Percentiles rank a stretch among this genome's conserved stretches.
These are phyloP conservation scores for Grapholita molesta DNA, from an alignment of 1,140 invertebrate genomes.

Conservation along the genomic window DNA sequence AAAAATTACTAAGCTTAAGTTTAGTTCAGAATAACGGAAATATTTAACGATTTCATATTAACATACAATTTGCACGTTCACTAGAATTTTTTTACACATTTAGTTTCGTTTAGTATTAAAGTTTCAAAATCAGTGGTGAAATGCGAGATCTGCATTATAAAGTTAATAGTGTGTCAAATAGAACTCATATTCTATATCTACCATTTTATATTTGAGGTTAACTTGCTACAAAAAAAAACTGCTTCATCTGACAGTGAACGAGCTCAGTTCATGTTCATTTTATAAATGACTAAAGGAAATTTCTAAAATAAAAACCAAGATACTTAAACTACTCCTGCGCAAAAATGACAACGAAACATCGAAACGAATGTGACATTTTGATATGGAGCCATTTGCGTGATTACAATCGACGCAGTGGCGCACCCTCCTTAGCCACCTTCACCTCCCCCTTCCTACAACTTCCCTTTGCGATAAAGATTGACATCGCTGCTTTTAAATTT, in stretches of 20 bases:
- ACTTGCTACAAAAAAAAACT: too few relatives aligned
- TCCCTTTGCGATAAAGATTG: constrained; percentile 75
- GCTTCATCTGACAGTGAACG: background rate
- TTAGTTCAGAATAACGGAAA: too few relatives aligned
- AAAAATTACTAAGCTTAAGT: too few relatives aligned
- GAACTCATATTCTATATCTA: too few relatives aligned
- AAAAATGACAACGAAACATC: constrained; percentile 68
- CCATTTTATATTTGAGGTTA: too few relatives aligned
- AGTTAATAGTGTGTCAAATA: background rate
- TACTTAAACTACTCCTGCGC: constrained; percentile 36
- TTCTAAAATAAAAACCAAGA: background rate
- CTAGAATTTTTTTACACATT: too few relatives aligned
- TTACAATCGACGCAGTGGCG: constrained; percentile 73
- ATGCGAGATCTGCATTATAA: too few relatives aligned
- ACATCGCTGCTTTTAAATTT: constrained; percentile 66
- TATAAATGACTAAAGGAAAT: background rate
- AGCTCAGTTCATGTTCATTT: background rate
- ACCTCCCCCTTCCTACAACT: constrained; percentile 64
- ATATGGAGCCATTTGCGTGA: constrained; percentile 76
- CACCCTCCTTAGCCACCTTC: constrained; percentile 54
- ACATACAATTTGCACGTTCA: too few relatives aligned
- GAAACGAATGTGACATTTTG: constrained; percentile 75
- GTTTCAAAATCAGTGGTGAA: too few relatives aligned
- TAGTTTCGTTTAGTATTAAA: too few relatives aligned
- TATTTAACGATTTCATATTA: too few relatives aligned